Conservation (phyloP, 2,888 invertebrate genomes). For the Ditylenchus weischeri region DNA sequence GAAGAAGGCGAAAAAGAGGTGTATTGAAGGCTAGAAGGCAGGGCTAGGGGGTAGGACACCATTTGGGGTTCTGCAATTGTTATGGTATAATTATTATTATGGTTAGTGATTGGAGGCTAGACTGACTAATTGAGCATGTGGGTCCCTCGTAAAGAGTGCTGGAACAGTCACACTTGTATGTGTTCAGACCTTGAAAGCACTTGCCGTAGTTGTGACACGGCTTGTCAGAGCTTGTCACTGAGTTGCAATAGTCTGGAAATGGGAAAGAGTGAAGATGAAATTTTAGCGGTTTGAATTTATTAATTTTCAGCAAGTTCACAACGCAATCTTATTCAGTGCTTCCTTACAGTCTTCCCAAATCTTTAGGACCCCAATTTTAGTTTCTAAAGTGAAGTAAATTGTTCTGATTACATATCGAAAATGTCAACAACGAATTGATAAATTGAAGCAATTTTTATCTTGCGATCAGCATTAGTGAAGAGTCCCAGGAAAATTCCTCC, state of each 20-base stretch:
- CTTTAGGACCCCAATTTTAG: too few species aligned
- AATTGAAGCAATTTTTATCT: too few species aligned
- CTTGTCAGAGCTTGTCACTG: slow-evolving; percentile 33
- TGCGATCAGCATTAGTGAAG: too few species aligned
- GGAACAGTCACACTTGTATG: slow-evolving; percentile 53
- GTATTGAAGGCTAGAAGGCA: slow-evolving; percentile 2
- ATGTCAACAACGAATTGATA: too few species aligned
- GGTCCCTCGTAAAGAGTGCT: slow-evolving; percentile 48
- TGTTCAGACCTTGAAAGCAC: slow-evolving; percentile 36
- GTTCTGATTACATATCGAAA: too few species aligned
- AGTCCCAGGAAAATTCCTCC: too few species aligned
- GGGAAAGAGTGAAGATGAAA: too few species aligned
- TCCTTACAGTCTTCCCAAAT: too few species aligned
- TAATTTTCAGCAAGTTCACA: too few species aligned
- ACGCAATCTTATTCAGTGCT: too few species aligned
- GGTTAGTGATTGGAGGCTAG: slow-evolving; percentile 8
- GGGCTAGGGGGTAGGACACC: slow-evolving; percentile 17
- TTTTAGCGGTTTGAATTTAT: too few species aligned
- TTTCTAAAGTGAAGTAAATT: too few species aligned
- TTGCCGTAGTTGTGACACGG: slow-evolving; percentile 52
- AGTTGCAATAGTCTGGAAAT: slow-evolving; percentile 14
- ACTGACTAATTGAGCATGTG: slow-evolving; percentile 35
- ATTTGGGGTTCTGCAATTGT: slow-evolving; percentile 9
- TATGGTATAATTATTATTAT: neutral
- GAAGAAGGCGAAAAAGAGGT: neutral